Evolutionary conservation across 2,797 vertebrate genomes (phyloP).

Genomic region (Rhodeus uyekii): DNA sequence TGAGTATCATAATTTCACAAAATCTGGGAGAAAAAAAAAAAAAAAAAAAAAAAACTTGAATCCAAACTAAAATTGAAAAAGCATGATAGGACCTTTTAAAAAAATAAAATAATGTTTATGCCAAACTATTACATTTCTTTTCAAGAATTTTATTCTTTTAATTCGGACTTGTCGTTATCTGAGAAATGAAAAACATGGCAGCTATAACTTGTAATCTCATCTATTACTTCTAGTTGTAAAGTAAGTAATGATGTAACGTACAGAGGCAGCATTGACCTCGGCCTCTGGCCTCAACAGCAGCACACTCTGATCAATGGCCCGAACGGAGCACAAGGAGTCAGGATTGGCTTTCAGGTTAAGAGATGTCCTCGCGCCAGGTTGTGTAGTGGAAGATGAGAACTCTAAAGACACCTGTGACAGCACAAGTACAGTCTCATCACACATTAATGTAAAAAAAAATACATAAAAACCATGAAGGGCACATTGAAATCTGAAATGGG

Average conservation of each 20-base stretch:
- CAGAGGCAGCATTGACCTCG: slow-evolving; percentile 74
- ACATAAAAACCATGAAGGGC: not conserved
- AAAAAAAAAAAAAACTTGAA: too few species aligned
- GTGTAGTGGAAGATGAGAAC: slow-evolving; percentile 72
- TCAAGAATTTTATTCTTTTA: too few species aligned
- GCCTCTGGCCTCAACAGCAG: slow-evolving; percentile 77
- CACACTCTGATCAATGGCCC: slow-evolving; percentile 86
- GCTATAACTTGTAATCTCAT: not conserved
- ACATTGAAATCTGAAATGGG: not conserved
- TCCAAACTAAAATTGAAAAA: too few species aligned
- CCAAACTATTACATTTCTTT: not conserved
- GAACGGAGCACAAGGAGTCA: slow-evolving; percentile 83
- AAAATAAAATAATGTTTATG: too few species aligned
- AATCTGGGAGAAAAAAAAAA: too few species aligned
- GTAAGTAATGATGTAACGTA: slow-evolving; percentile 64
- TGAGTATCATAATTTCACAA: too few species aligned
- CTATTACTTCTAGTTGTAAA: not conserved
- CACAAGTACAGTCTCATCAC: not conserved
- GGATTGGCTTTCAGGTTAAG: slow-evolving; percentile 77
- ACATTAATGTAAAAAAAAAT: not conserved
- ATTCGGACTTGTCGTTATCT: too few species aligned
- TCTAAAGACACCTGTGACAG: slow-evolving; percentile 79
- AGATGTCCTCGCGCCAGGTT: slow-evolving; percentile 71
- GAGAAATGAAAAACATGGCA: too few species aligned
- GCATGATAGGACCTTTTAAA: too few species aligned